Conservation (phyloP, 2,113 vertebrate species). For the Bufo gargarizans region DNA sequence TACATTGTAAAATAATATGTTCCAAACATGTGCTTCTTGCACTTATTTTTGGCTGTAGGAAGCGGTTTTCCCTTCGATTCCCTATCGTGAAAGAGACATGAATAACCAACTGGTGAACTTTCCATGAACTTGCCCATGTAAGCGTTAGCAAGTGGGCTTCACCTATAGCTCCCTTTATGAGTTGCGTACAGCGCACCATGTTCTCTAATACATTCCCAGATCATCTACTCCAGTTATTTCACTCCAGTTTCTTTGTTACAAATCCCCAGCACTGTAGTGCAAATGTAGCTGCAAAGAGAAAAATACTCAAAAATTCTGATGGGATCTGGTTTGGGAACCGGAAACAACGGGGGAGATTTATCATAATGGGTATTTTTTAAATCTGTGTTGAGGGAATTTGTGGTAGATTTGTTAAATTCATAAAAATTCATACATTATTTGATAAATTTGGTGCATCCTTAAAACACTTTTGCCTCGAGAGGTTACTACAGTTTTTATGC, state of each 20-base stretch:
- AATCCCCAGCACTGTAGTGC: not conserved
- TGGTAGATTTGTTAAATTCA: too few relatives aligned
- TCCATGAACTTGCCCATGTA: constrained; percentile 31
- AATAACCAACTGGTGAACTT: constrained; percentile 36
- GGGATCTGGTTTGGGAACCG: not conserved
- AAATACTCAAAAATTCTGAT: not conserved
- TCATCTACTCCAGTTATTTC: constrained; percentile 1
- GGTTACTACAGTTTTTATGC: too few relatives aligned
- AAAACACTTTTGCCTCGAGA: too few relatives aligned
- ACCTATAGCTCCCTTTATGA: constrained; percentile 39
- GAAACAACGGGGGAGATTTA: not conserved
- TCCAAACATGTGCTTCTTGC: not conserved
- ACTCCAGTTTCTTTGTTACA: not conserved
- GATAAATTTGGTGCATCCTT: too few relatives aligned
- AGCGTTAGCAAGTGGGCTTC: constrained; percentile 37
- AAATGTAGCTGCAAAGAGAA: not conserved
- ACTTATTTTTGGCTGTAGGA: constrained; percentile 9
- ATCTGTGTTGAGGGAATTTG: too few relatives aligned
- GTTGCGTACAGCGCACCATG: not conserved
- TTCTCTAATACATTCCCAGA: constrained; percentile 17
- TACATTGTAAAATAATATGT: not conserved
- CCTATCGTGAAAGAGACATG: constrained; percentile 10
- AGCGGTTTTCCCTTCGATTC: constrained; percentile 14
- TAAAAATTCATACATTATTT: too few relatives aligned
- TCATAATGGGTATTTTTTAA: too few relatives aligned